Evolutionary conservation across 2,888 invertebrate species (phyloP), one percentile per base, ranked within the genome.

Genomic region (Eurytoma adleriae): DNA sequence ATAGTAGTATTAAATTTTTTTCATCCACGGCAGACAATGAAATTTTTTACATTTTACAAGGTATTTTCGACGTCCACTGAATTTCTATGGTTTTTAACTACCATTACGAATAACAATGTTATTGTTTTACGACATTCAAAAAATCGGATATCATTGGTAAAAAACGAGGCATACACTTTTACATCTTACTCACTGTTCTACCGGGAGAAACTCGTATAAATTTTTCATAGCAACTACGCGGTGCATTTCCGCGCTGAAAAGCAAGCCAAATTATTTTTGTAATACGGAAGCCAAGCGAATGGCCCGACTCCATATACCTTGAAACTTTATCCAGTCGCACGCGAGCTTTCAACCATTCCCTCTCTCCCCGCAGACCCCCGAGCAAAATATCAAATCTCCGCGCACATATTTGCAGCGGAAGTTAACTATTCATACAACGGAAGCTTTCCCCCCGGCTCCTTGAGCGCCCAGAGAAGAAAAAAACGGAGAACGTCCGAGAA

Each of bases 241-340:
- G 20, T 61, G 68, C 54, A 57, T 67, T 67, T 66, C 50, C 20
- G 30, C 7, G 52, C 57, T 74, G 50, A 70, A 74, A 79, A 79
- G 64, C 64, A 54, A 52, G 74, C 54, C 27, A 79, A 79, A 79
- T 79, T 75, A 69, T 79, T 75, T 74, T 79, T 79, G 68, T 73
- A 69, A 79, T 70, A 66, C 20, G 40, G 56, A 71, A 69, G 54
- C 54, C 48, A 54, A 68, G 56, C 50, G 69, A 54, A 40, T 68
- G 52, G 18, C 54, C 54, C 30, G 40, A n/a, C 56, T 30, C 10
- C 12, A 16, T 50, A 66, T 54, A 54, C 10, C 14, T 50, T 24
- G 67, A 67, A 72, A 78, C 59, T 59, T 30, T 72, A 61, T 67
- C 61, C 72, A 24, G 16, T 20, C 56, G n/a, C 64, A 30, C 56